A percentile compares a stretch with the other conserved stretches of the same genome.
phyloP scores from a whole-genome alignment of 2,888 invertebrate genomes.

The Megaustenia siamemsis region DNA sequence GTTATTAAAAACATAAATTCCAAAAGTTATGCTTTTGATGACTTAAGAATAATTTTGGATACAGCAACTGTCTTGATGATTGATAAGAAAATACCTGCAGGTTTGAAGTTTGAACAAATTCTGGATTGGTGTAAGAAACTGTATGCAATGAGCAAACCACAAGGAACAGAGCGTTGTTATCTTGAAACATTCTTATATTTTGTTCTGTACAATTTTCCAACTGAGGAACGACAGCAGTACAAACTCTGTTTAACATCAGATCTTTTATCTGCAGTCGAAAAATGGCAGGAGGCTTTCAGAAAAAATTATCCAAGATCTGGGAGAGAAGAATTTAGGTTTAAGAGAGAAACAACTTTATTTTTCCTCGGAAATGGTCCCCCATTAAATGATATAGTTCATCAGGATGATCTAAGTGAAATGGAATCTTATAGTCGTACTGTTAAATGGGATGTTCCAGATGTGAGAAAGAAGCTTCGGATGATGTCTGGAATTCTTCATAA shows the following conservation, averaged over 20 bases:
- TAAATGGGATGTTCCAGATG: slow-evolving; percentile 59
- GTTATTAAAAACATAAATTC: neutral
- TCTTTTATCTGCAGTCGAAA: slow-evolving; percentile 57
- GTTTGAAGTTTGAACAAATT: slow-evolving; percentile 3
- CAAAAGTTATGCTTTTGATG: slow-evolving; percentile 10
- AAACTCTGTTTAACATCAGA: slow-evolving; percentile 44
- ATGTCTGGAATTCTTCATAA: slow-evolving; percentile 60
- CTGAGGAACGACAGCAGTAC: slow-evolving; percentile 48
- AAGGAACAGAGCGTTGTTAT: slow-evolving; percentile 35
- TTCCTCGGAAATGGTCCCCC: slow-evolving; percentile 62
- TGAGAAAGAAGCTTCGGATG: slow-evolving; percentile 57
- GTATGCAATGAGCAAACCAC: slow-evolving; percentile 5
- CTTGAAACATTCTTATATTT: slow-evolving; percentile 61
- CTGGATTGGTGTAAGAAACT: slow-evolving; percentile 39
- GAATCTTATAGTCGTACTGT: neutral
- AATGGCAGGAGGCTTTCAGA: slow-evolving; percentile 63
- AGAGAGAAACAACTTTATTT: slow-evolving; percentile 66
- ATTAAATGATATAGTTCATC: slow-evolving; percentile 32
- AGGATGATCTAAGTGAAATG: slow-evolving; percentile 2
- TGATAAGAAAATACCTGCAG: neutral
- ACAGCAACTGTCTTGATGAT: slow-evolving; percentile 30
- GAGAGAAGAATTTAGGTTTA: slow-evolving; percentile 51
- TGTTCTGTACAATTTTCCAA: slow-evolving; percentile 62
- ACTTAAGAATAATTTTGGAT: slow-evolving; percentile 27
- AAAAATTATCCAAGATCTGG: slow-evolving; percentile 64